These are phyloP conservation scores for Amblyteles armatorius DNA, from an alignment of 2,888 invertebrate species.

Conservation along the genomic window DNA sequence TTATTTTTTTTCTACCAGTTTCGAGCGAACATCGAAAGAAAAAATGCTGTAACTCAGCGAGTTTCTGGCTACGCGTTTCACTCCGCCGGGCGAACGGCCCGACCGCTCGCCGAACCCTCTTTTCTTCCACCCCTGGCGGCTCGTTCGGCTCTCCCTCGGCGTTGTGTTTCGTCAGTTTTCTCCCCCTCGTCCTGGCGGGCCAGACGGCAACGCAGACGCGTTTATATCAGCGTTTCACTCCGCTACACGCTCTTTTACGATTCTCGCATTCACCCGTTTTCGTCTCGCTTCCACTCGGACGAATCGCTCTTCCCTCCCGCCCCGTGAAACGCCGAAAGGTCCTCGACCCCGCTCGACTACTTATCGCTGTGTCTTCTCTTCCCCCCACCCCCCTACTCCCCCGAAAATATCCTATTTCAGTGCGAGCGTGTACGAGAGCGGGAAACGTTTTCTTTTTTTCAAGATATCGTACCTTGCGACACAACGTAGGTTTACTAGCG, in stretches of 20 bases:
- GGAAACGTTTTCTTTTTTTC: neutral
- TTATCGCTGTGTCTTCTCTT: conserved; percentile 25
- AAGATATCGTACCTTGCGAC: neutral
- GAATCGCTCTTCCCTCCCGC: conserved; percentile 7
- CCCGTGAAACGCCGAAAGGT: conserved; percentile 54
- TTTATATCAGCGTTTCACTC: conserved; percentile 21
- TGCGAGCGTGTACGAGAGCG: neutral
- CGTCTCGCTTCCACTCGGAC: conserved; percentile 25
- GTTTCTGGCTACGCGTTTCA: neutral
- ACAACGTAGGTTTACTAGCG: neutral
- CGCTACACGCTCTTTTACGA: conserved; percentile 24
- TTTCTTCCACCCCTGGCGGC: conserved; percentile 12
- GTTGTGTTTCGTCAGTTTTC: conserved; percentile 6
- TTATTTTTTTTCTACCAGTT: neutral
- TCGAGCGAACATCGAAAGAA: neutral
- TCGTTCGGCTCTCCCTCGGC: conserved; percentile 12
- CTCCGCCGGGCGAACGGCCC: neutral
- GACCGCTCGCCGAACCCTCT: neutral
- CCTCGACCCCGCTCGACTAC: conserved; percentile 55
- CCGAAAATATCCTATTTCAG: conserved; percentile 49
- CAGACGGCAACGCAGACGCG: conserved; percentile 31
- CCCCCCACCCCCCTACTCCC: neutral
- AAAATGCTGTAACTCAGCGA: neutral
- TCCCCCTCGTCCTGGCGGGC: conserved; percentile 16
- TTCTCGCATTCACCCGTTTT: conserved; percentile 36